A percentile compares a stretch with the other conserved stretches of the same genome.
These are phyloP conservation scores for Amphiprion ocellaris DNA, from an alignment of 2,113 vertebrate genomes.

Conservation along the genomic window DNA sequence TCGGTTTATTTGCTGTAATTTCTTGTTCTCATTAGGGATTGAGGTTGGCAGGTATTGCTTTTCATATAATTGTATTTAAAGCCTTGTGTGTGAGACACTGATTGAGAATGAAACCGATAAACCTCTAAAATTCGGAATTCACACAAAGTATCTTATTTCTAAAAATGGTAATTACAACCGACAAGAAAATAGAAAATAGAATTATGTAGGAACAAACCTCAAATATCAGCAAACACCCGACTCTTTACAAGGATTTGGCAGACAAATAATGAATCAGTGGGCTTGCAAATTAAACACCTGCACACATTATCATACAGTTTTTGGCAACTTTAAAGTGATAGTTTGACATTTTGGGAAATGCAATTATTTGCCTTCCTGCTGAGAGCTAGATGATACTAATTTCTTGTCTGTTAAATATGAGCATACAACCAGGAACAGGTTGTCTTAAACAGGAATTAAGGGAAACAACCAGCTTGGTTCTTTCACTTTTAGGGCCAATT, in stretches of 20 bases:
- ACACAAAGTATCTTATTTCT: neutral
- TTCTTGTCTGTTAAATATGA: neutral
- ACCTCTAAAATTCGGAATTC: constrained; percentile 4
- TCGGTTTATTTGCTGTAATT: constrained; percentile 20
- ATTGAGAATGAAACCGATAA: constrained; percentile 11
- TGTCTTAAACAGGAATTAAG: neutral
- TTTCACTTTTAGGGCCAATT: too few relatives aligned
- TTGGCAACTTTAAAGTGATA: neutral
- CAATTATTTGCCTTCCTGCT: neutral
- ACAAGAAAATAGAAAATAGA: neutral
- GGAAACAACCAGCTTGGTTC: too few relatives aligned
- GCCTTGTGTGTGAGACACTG: neutral
- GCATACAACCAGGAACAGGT: neutral
- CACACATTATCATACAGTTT: neutral
- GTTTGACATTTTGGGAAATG: neutral
- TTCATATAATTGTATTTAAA: constrained; percentile 46
- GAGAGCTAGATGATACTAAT: neutral
- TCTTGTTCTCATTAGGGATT: constrained; percentile 8
- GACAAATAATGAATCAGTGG: neutral
- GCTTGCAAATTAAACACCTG: neutral
- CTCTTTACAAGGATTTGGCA: neutral
- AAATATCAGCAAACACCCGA: neutral
- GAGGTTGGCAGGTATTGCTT: constrained; percentile 20
- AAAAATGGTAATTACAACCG: constrained; percentile 1
- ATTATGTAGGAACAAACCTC: constrained; percentile 1